Evolutionary conservation across 1,140 invertebrate species (phyloP).

Genomic region (Heterodera schachtii): DNA sequence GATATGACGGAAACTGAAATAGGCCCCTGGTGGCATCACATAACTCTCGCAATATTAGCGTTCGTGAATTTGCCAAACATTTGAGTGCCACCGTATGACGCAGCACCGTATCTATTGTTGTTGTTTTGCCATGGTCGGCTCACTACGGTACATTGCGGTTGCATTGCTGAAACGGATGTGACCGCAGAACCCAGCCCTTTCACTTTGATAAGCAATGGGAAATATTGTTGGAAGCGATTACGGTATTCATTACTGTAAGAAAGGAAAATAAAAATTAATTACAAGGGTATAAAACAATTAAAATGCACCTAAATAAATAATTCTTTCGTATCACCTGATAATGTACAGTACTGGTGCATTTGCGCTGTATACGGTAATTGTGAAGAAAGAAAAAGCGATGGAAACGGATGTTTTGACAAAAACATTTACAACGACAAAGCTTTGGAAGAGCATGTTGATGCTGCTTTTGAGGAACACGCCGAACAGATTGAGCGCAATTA

Average conservation of each 20-base stretch:
- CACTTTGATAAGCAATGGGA: neutral
- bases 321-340: neutral
- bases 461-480: neutral
- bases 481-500: neutral
- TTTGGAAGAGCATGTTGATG: neutral
- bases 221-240: neutral
- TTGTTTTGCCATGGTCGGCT: neutral
- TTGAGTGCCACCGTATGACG: neutral
- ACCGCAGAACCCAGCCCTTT: neutral
- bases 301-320: too few relatives aligned
- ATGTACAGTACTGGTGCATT: neutral
- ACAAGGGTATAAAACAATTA: too few relatives aligned
- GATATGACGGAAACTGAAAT: too few relatives aligned
- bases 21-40: too few relatives aligned
- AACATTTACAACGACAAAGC: neutral
- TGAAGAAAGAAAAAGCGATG: neutral
- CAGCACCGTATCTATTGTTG: neutral
- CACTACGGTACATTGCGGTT: neutral
- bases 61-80: neutral
- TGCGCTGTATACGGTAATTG: constrained; percentile 2
- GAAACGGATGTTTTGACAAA: neutral
- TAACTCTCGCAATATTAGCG: neutral
- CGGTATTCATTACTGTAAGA: neutral
- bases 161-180: neutral
- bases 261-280: neutral